Percentiles rank a stretch among this genome's conserved stretches.
phyloP scores from a whole-genome alignment of 2,888 invertebrate species.

The Eristalinus aeneus region DNA sequence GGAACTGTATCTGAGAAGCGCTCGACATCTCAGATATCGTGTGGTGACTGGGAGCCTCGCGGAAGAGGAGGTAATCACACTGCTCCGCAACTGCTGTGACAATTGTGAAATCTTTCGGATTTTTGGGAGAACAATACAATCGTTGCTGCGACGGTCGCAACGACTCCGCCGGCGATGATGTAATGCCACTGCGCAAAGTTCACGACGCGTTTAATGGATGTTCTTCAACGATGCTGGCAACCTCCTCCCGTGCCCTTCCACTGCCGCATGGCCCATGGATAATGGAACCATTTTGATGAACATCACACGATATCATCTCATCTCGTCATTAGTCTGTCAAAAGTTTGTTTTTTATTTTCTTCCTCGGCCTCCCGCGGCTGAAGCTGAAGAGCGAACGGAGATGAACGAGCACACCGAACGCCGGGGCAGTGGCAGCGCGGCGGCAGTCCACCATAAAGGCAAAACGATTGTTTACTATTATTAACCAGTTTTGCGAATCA shows the following conservation, averaged over 20 bases:
- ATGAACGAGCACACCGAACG: not conserved
- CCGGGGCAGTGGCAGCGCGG: not conserved
- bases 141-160: not conserved
- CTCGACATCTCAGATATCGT: slow-evolving; percentile 54
- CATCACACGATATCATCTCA: slow-evolving; percentile 21
- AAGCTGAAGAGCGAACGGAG: not conserved
- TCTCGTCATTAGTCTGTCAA: slow-evolving; percentile 14
- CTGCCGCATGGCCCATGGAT: slow-evolving; percentile 27
- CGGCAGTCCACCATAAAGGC: too few species aligned
- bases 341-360: not conserved
- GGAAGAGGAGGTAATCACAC: slow-evolving; percentile 26
- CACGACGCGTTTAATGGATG: slow-evolving; percentile 20
- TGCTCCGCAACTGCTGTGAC: not conserved
- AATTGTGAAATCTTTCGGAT: not conserved
- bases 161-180: slow-evolving; percentile 1
- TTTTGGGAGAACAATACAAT: not conserved
- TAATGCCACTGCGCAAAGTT: slow-evolving; percentile 24
- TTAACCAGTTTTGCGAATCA: slow-evolving; percentile 44
- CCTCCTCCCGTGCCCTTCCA: not conserved
- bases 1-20: slow-evolving; percentile 29
- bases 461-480: slow-evolving; percentile 29
- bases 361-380: too few species aligned
- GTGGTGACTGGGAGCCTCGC: too few species aligned
- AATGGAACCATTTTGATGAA: slow-evolving; percentile 46
- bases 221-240: not conserved